These are phyloP conservation scores for Motacilla alba DNA, from an alignment of 2,113 vertebrate species.

Conservation along the genomic window DNA sequence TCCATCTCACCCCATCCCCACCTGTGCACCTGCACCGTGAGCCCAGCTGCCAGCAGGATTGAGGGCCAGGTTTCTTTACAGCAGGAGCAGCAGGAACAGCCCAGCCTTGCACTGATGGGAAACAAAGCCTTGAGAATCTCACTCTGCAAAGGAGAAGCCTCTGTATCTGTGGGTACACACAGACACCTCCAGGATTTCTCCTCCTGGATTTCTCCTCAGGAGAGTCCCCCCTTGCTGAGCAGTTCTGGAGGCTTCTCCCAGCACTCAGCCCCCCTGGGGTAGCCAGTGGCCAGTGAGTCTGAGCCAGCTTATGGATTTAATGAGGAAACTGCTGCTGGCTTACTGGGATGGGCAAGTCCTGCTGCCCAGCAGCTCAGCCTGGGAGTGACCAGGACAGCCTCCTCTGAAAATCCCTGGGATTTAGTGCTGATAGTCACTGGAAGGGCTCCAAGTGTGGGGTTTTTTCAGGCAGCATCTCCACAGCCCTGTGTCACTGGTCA, in stretches of 20 bases:
- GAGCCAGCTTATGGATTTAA: not conserved
- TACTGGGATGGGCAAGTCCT: not conserved
- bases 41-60: not conserved
- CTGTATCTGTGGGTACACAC: not conserved
- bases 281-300: not conserved
- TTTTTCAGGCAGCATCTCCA: not conserved
- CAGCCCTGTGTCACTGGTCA: not conserved
- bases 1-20: not conserved
- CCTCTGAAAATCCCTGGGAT: not conserved
- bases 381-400: not conserved
- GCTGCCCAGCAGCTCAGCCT: not conserved
- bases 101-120: not conserved
- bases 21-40: fast-evolving
- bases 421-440: not conserved
- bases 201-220: not conserved
- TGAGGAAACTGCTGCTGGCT: not conserved
- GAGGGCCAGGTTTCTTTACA: not conserved
- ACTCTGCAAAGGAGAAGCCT: not conserved
- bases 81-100: not conserved
- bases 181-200: not conserved
- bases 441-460: not conserved
- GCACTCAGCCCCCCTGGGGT: not conserved
- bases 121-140: not conserved
- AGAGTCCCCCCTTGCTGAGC: not conserved
- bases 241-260: not conserved